These are phyloP conservation scores for Entomobrya multifasciata DNA, from an alignment of 2,888 invertebrate genomes.

Conservation along the genomic window DNA sequence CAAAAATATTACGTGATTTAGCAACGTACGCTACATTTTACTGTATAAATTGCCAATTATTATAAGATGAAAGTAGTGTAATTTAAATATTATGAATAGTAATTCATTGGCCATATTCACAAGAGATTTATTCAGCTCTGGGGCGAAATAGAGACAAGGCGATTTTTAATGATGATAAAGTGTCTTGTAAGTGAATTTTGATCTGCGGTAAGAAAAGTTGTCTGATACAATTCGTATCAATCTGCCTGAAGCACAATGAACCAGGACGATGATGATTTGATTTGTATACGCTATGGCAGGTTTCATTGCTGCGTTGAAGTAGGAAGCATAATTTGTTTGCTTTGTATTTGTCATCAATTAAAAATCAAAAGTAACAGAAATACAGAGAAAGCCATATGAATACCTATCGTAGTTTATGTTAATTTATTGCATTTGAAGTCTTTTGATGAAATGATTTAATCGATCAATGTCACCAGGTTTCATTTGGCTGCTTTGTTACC, in stretches of 20 bases:
- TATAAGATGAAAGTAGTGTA: slow-evolving; percentile 21
- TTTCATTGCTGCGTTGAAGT: background rate
- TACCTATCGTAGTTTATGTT: no score
- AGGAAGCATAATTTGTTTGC: no score
- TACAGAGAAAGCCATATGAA: no score
- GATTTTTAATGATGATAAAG: background rate
- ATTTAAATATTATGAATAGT: slow-evolving; percentile 3
- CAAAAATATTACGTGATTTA: background rate
- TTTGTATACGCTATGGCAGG: background rate
- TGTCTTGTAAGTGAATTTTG: background rate
- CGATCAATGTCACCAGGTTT: slow-evolving; percentile 29
- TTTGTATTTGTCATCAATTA: no score
- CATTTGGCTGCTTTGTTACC: no score
- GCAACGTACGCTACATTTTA: background rate
- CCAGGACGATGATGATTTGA: background rate
- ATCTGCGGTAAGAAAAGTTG: background rate
- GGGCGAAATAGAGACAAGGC: background rate
- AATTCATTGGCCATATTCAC: slow-evolving; percentile 9
- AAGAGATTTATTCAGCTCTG: background rate
- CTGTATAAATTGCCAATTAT: background rate
- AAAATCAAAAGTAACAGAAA: no score
- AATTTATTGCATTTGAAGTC: background rate
- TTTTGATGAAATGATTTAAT: background rate
- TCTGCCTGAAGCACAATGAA: slow-evolving; percentile 11
- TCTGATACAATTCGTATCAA: background rate